A percentile compares a stretch with the other conserved stretches of the same genome.
Conservation (phyloP, 2,888 invertebrate genomes). For the Scaptomyza cyrtandrae region DNA sequence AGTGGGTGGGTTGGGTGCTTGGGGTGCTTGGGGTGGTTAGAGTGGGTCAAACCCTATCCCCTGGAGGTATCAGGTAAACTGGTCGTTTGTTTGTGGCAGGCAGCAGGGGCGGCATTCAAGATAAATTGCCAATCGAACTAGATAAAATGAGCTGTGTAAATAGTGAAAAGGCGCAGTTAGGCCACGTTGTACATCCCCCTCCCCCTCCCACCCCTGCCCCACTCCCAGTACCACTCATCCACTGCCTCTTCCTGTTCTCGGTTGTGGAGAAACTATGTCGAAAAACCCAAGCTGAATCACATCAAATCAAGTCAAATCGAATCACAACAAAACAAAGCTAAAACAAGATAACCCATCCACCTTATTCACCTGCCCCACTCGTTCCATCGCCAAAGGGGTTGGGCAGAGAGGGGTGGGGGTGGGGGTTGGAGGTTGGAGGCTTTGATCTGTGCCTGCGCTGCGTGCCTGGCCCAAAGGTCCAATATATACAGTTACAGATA, state of each 20-base stretch:
- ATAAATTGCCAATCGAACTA: conserved; percentile 80
- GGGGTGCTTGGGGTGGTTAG: no score
- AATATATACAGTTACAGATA: conserved; percentile 44
- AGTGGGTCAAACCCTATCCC: not conserved
- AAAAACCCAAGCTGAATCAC: conserved; percentile 27
- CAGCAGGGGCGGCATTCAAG: conserved; percentile 50
- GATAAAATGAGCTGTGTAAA: conserved; percentile 77
- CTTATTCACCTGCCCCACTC: conserved; percentile 3
- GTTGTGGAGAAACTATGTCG: conserved; percentile 26
- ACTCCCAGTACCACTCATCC: no score
- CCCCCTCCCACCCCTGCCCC: not conserved
- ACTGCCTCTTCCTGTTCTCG: not conserved
- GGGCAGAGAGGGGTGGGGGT: no score
- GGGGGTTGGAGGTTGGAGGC: conserved; percentile 9
- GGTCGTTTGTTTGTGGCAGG: conserved; percentile 28
- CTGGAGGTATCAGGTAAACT: conserved; percentile 26
- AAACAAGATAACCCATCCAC: conserved; percentile 8
- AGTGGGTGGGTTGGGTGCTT: not conserved
- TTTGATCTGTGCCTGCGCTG: conserved; percentile 62
- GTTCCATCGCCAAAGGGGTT: not conserved
- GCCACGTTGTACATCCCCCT: conserved; percentile 33
- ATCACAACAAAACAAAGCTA: conserved; percentile 38
- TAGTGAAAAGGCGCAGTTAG: conserved; percentile 74
- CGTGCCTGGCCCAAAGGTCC: conserved; percentile 54
- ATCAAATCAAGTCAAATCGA: conserved; percentile 50